Evolutionary conservation across 2,113 vertebrate genomes (phyloP), one percentile per base, ranked within the genome.

Genomic region (Plestiodon gilberti): DNA sequence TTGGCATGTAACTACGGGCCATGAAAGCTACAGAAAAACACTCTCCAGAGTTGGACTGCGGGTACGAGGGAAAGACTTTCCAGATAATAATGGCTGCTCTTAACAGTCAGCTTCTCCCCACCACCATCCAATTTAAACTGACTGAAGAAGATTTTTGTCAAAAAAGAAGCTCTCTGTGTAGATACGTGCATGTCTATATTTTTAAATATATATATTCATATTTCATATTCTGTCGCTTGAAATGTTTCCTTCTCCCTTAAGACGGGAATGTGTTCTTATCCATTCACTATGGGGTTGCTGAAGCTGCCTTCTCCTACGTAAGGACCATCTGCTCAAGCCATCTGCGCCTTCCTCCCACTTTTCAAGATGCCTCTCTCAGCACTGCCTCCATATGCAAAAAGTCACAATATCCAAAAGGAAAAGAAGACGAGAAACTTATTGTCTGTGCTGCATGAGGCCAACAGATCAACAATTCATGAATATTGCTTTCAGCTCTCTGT

Each of bases 311-410:
- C 82, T 88, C 33, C 69, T 55, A 91, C 70, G 77, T 82, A 61
- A 78, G 14, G 85, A 48, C 8, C 8, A 48, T 48, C 43, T 48
- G 43, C 83, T 25, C 81, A 40, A 89, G 85, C 76, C 93, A 92
- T 79, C 89, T 89, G 84, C 8, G 86, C 38, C 80, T 79, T 87
- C 89, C 82, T 82, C 88, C 87, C 84, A 84, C 89, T 81, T 87
- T 89, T 92, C 80, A 92, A 87, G 78, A 88, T 75, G 83, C n/a
- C 28, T 81, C 59, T 89, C 73, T 84, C 48, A 17, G n/a, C 64
- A 77, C 84, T 74, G 70, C 76, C 40, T 90, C 65, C 87, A 85
- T 78, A 84, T 87, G 87, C 33, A 85, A 0, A 22, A 92, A 88
- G 64, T 88, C 85, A 84, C 23, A 85, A 57, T 74, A 73, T 75